A percentile compares a stretch with the other conserved stretches of the same genome.
Evolutionary conservation across 2,888 invertebrate genomes (phyloP).

Genomic region (Stenoptilia bipunctidactyla): DNA sequence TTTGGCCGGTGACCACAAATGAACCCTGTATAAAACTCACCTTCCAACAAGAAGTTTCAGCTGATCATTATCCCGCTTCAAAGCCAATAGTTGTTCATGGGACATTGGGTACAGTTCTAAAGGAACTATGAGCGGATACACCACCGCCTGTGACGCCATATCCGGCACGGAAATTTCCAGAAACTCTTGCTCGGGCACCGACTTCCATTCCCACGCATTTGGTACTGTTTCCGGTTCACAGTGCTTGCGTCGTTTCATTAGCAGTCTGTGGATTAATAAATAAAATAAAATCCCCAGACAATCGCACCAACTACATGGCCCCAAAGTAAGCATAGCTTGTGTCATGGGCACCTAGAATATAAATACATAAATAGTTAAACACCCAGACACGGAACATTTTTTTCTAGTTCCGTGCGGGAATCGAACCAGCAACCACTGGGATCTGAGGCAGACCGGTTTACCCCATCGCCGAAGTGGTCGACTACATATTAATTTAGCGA

Average conservation of each 20-base stretch:
- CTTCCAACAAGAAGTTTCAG: conserved; percentile 37
- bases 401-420: no score
- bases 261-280: conserved; percentile 25
- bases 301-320: no score
- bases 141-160: conserved; percentile 35
- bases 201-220: conserved; percentile 52
- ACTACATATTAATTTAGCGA: no score
- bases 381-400: no score
- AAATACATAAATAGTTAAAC: no score
- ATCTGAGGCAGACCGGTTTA: no score
- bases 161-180: conserved; percentile 41
- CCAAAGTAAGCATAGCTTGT: no score
- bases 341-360: no score
- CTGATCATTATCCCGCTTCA: conserved; percentile 38
- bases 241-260: conserved; percentile 42
- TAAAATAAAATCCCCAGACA: no score
- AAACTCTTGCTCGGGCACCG: conserved; percentile 39
- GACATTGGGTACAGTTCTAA: conserved; percentile 34
- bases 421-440: no score
- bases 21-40: conserved; percentile 22
- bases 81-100: conserved; percentile 26
- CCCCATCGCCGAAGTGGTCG: no score
- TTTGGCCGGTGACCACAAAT: no score
- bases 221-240: conserved; percentile 28
- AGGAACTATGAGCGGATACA: conserved; percentile 52